phyloP scores from a whole-genome alignment of 2,113 vertebrate species.

The Hyperopisus bebe region DNA sequence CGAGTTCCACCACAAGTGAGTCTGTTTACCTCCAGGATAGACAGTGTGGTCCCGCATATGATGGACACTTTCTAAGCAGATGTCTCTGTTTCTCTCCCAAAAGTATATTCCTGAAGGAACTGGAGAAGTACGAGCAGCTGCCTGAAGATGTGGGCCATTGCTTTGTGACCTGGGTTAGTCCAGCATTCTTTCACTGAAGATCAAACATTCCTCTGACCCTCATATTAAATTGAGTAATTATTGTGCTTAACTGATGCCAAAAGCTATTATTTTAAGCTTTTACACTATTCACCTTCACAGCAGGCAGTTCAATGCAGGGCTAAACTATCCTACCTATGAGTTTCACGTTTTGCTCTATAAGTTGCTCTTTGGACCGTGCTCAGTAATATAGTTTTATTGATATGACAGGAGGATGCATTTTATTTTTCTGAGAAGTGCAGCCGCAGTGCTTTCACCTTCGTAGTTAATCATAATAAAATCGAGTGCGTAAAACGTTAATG shows the following conservation, averaged over 20 bases:
- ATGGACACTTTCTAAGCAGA: not conserved
- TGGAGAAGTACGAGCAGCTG: slow-evolving; percentile 96
- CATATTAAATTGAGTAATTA: not conserved
- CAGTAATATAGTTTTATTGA: not conserved
- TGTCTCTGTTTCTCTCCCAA: not conserved
- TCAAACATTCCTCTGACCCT: not conserved
- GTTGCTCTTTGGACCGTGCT: not conserved
- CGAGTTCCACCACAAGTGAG: slow-evolving; percentile 81
- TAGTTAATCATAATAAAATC: not conserved
- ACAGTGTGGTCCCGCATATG: too few species aligned
- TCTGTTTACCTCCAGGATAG: not conserved
- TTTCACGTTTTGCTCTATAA: not conserved
- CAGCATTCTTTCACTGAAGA: not conserved
- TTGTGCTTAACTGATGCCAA: not conserved
- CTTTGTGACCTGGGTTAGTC: slow-evolving; percentile 92
- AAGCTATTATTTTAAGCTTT: not conserved
- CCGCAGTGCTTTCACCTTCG: not conserved
- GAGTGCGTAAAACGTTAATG: not conserved
- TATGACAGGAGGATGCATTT: not conserved
- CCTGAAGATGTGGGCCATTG: slow-evolving; percentile 97
- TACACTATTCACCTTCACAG: not conserved
- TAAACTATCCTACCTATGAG: not conserved
- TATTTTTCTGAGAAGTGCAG: not conserved
- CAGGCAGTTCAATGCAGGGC: not conserved
- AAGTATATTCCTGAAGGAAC: slow-evolving; percentile 95